These are phyloP conservation scores for Microdon myrmicae DNA, from an alignment of 2,888 invertebrate genomes.

Conservation along the genomic window DNA sequence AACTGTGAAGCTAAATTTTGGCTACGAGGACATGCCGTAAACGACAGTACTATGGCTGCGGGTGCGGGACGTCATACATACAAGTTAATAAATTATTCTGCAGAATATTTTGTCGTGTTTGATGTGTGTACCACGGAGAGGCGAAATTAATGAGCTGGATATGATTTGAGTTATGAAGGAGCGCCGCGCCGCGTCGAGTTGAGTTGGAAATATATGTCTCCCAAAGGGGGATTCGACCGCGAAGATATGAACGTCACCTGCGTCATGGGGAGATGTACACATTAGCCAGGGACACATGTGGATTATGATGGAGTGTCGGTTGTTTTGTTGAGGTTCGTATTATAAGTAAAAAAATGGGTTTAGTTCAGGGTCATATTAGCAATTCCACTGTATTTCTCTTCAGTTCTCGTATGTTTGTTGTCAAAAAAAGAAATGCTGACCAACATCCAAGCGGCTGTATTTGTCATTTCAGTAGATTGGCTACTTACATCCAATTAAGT, in stretches of 20 bases:
- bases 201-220: too few relatives aligned
- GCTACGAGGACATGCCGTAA: not conserved
- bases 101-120: slow-evolving; percentile 37
- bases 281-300: too few relatives aligned
- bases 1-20: slow-evolving; percentile 32
- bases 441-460: too few relatives aligned
- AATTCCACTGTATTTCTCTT: too few relatives aligned
- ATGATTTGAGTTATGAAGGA: slow-evolving; percentile 18
- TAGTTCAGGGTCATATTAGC: too few relatives aligned
- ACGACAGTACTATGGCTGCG: slow-evolving; percentile 8
- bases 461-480: slow-evolving; percentile 38
- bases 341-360: too few relatives aligned
- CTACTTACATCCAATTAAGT: slow-evolving; percentile 50
- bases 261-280: too few relatives aligned
- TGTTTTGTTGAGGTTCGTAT: not conserved
- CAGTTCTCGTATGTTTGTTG: too few relatives aligned
- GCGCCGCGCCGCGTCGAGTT: too few relatives aligned
- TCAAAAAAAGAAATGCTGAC: slow-evolving; percentile 1
- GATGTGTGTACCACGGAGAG: slow-evolving; percentile 23
- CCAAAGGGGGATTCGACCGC: too few relatives aligned
- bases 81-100: slow-evolving; percentile 45
- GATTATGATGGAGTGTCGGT: too few relatives aligned
- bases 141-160: slow-evolving; percentile 44
- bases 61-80: slow-evolving; percentile 39
- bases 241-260: too few relatives aligned